A percentile compares a stretch with the other conserved stretches of the same genome.
These are phyloP conservation scores for Mactra quadrangularis DNA, from an alignment of 1,140 invertebrate genomes.

Conservation along the genomic window DNA sequence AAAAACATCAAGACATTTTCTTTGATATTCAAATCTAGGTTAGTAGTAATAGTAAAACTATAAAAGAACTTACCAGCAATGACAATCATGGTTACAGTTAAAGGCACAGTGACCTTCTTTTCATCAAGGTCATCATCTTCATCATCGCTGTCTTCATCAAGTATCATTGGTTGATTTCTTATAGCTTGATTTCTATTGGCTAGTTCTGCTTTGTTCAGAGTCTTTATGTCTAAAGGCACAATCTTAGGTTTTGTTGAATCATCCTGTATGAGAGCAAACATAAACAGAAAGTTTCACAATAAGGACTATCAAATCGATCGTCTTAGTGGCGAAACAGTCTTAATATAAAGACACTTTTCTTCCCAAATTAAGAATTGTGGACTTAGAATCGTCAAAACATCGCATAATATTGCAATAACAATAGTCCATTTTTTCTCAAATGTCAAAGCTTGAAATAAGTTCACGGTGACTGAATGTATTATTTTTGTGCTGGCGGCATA, in stretches of 20 bases:
- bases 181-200: slow-evolving; percentile 54
- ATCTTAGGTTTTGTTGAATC: slow-evolving; percentile 68
- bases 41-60: no score
- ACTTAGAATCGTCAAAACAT: not conserved
- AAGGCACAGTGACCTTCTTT: slow-evolving; percentile 87
- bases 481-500: no score
- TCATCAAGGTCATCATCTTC: slow-evolving; percentile 81
- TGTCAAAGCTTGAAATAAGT: no score
- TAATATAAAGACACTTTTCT: no score
- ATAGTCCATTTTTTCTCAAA: no score
- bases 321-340: not conserved
- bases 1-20: no score
- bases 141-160: slow-evolving; percentile 78
- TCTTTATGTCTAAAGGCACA: slow-evolving; percentile 74
- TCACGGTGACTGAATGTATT: no score
- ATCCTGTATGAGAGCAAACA: slow-evolving; percentile 10
- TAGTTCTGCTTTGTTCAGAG: slow-evolving; percentile 62
- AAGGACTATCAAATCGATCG: no score
- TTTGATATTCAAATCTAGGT: no score
- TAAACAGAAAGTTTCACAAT: not conserved
- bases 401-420: no score
- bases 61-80: slow-evolving; percentile 93
- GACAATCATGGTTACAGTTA: slow-evolving; percentile 94
- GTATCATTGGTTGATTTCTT: slow-evolving; percentile 70
- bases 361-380: no score